Conservation (phyloP, 2,113 vertebrate species). For the Malurus melanocephalus region DNA sequence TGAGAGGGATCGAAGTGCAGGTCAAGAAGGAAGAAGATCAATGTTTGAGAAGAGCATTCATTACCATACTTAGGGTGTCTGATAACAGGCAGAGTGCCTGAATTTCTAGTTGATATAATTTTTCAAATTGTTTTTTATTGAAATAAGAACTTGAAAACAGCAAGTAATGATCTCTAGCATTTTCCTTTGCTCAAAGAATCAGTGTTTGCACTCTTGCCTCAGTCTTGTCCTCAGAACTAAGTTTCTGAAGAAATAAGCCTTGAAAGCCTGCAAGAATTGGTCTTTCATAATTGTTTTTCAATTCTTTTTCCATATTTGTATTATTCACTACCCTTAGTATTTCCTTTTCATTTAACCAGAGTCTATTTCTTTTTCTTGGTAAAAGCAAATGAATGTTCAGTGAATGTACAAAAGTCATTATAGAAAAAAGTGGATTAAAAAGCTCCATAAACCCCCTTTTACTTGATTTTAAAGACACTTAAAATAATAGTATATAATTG, state of each 20-base stretch:
- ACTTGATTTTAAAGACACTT: neutral
- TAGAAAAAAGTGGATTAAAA: neutral
- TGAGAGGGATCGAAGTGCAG: neutral
- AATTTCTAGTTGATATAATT: neutral
- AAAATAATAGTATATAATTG: neutral
- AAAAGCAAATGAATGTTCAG: neutral
- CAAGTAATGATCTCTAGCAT: neutral
- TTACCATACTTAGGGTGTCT: neutral
- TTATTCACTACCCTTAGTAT: neutral
- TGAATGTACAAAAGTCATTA: neutral
- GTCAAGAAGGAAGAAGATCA: conserved; percentile 4
- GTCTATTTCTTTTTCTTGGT: neutral
- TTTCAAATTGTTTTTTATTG: neutral
- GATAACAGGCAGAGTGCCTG: neutral
- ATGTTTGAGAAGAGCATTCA: neutral
- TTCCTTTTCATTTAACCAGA: neutral
- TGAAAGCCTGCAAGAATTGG: neutral
- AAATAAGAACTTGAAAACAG: neutral
- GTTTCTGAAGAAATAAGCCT: neutral
- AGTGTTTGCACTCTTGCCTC: neutral
- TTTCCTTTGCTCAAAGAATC: neutral
- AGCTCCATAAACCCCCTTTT: neutral
- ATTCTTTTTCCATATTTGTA: neutral
- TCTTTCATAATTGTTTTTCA: neutral
- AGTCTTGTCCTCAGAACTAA: neutral